phyloP scores from a whole-genome alignment of 2,113 vertebrate species.

The Phasianus colchicus region DNA sequence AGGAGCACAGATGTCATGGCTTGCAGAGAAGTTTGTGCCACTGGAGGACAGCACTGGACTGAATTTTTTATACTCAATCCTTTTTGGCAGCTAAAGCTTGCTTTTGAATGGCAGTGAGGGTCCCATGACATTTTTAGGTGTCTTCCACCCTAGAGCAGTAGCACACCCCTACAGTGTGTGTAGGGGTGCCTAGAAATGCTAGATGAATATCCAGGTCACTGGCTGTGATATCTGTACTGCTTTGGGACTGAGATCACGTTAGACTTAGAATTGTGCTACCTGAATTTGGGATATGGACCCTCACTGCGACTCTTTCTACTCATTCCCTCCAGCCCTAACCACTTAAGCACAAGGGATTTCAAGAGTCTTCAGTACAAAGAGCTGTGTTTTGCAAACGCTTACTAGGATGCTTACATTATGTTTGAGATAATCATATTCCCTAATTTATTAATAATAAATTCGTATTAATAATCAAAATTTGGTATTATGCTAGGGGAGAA shows the following conservation, averaged over 20 bases:
- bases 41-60: neutral
- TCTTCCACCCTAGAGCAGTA: neutral
- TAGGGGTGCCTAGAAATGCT: neutral
- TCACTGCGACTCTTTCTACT: neutral
- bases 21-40: neutral
- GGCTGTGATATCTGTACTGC: neutral
- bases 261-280: neutral
- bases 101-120: neutral
- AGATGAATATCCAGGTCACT: neutral
- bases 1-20: neutral
- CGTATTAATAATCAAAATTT: neutral
- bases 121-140: neutral
- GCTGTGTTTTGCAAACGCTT: neutral
- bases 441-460: neutral
- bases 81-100: neutral
- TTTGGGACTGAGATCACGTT: neutral
- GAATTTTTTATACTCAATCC: neutral
- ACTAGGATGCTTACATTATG: neutral
- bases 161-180: neutral
- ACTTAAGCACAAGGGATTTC: neutral
- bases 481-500: accelerated
- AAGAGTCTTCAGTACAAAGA: neutral
- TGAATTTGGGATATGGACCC: neutral
- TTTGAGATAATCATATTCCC: neutral
- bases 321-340: neutral